Percentiles rank a stretch among this genome's conserved stretches.
These are phyloP conservation scores for Helicoverpa zea DNA, from an alignment of 1,140 invertebrate genomes.

Conservation along the genomic window DNA sequence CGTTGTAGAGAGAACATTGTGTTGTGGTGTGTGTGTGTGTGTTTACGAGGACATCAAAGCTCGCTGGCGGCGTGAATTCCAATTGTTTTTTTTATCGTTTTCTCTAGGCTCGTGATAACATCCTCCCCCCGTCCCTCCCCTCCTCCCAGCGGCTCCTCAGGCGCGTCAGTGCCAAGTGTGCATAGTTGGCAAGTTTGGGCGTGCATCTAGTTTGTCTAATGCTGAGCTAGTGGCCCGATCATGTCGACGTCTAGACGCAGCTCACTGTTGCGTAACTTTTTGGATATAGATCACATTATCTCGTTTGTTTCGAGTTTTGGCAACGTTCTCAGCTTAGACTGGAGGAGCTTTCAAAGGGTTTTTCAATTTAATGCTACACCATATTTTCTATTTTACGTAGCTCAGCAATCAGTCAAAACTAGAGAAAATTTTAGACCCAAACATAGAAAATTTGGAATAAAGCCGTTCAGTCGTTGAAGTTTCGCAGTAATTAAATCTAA, in stretches of 20 bases:
- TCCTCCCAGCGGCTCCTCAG: not conserved
- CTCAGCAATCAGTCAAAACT: too few relatives aligned
- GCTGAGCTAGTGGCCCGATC: not conserved
- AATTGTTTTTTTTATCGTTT: constrained; percentile 67
- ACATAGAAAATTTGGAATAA: too few relatives aligned
- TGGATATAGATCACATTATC: not conserved
- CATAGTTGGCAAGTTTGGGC: constrained; percentile 26
- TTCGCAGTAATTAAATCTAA: constrained; percentile 8
- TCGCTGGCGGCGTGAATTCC: constrained; percentile 56
- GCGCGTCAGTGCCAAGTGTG: constrained; percentile 18
- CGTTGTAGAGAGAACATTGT: not conserved
- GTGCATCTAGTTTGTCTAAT: constrained; percentile 24
- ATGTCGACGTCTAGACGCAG: constrained; percentile 8
- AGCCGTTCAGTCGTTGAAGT: not conserved
- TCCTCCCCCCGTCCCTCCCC: constrained; percentile 17
- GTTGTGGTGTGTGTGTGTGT: constrained; percentile 31
- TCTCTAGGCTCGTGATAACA: constrained; percentile 52
- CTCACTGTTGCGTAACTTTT: not conserved
- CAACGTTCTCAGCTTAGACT: too few relatives aligned
- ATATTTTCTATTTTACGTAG: too few relatives aligned
- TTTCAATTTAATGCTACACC: too few relatives aligned
- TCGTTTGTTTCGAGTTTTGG: too few relatives aligned
- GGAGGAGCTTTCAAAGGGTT: too few relatives aligned
- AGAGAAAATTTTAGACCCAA: too few relatives aligned
- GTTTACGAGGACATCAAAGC: constrained; percentile 60